A percentile compares a stretch with the other conserved stretches of the same genome.
These are phyloP conservation scores for Lasioglossum marginatum DNA, from an alignment of 2,888 invertebrate species.

Conservation along the genomic window DNA sequence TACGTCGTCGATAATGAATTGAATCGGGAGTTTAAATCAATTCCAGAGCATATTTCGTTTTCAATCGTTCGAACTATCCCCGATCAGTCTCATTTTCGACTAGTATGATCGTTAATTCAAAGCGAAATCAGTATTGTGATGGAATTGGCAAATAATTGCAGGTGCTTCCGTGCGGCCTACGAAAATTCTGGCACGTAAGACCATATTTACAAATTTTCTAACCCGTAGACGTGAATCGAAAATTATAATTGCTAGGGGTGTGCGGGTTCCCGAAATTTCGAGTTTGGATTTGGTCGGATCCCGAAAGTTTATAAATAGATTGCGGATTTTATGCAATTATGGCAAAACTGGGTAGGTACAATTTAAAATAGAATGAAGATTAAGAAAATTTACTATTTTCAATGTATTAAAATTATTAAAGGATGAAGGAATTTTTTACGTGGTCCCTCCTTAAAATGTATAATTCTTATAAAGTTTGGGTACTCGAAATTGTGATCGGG, in stretches of 20 bases:
- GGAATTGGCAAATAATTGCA: constrained; percentile 78
- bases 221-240: constrained; percentile 45
- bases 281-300: not conserved
- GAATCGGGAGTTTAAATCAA: constrained; percentile 13
- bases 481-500: no score
- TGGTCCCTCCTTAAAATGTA: no score
- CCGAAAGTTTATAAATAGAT: not conserved
- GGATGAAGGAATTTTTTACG: no score
- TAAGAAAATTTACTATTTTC: no score
- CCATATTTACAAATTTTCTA: constrained; percentile 58
- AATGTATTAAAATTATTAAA: no score
- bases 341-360: no score
- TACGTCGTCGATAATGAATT: constrained; percentile 34
- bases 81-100: constrained; percentile 27
- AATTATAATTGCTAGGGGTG: constrained; percentile 18
- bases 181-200: constrained; percentile 81
- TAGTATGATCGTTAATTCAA: not conserved
- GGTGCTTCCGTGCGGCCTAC: constrained; percentile 79
- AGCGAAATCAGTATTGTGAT: constrained; percentile 48
- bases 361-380: no score
- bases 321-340: no score
- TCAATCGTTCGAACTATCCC: constrained; percentile 9
- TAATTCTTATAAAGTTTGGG: no score
- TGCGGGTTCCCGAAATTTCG: not conserved
- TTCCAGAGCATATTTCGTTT: no score